Base-by-base conservation (phyloP, 2,888 invertebrate species). In the Cheilosia soror region DNA sequence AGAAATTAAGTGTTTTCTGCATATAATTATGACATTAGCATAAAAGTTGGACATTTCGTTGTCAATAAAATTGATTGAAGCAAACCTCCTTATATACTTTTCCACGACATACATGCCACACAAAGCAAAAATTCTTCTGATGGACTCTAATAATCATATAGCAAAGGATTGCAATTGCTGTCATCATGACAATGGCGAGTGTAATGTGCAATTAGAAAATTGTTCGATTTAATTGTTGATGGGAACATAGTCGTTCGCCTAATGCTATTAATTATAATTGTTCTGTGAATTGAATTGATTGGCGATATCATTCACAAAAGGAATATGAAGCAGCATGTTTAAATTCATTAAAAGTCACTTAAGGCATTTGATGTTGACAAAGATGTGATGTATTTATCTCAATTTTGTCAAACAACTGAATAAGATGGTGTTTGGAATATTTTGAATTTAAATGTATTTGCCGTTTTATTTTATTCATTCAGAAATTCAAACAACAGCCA, bases 161-260 rank as follows among this genome's bases (percentile, higher is more conserved):
- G 49, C 66, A 49, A 47, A 27, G 66, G 65, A 20, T 6, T 3
- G 49, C 66, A 13, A 76, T 76, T 58, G 58, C 66, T 76, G 66
- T 58, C 76, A 66, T 76, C 66, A 66, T 49, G 29, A 2, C n/a
- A n/a, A n/a, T n/a, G n/a, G n/a, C 66, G 37, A 66, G 15, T 51
- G 51, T 76, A 51, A 40, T 51, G 29, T 68, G 58, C 66, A 66
- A 76, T 76, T 60, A 75, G 57, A 75, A 63, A 53, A 75, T 47
- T 76, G 60, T 66, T 51, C 66, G 40, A 76, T 76, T 76, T 66
- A 76, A 76, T 60, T 68, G 58, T 76, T 76, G 66, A 76, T 66
- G 66, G 76, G 66, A 58, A 66, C 76, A 76, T 76, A 76, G 66
- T 76, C 66, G 58, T 42, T 27, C 49, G 58, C 25, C 40, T 6